phyloP scores from a whole-genome alignment of 2,888 invertebrate genomes.

The Agonum fuliginosum region DNA sequence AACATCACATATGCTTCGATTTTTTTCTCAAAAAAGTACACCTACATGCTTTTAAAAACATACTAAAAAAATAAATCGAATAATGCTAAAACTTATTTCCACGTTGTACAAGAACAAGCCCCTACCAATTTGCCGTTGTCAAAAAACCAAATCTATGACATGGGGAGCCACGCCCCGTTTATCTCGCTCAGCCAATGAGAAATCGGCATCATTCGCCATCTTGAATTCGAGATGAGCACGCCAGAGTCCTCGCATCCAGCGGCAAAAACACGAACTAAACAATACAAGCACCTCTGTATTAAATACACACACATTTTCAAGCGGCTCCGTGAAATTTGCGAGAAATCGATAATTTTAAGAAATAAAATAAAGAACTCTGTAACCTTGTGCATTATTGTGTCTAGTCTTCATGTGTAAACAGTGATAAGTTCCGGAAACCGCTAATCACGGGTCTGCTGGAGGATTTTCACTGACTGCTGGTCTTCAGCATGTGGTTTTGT shows the following conservation, averaged over 20 bases:
- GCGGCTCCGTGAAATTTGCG: constrained; percentile 40
- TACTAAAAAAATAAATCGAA: constrained; percentile 64
- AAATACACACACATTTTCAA: constrained; percentile 68
- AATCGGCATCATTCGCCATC: constrained; percentile 68
- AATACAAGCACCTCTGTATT: constrained; percentile 68
- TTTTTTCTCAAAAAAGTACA: constrained; percentile 50
- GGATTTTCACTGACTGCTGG: neutral
- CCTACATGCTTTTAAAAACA: constrained; percentile 64
- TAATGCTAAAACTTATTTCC: constrained; percentile 66
- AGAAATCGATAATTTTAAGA: constrained; percentile 54
- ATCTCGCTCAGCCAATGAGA: constrained; percentile 66
- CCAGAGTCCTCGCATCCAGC: constrained; percentile 66
- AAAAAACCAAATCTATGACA: constrained; percentile 52
- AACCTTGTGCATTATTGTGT: constrained; percentile 52
- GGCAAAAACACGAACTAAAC: constrained; percentile 68
- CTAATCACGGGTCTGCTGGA: neutral
- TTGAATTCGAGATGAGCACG: constrained; percentile 66
- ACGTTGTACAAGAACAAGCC: constrained; percentile 62
- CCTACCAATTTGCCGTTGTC: constrained; percentile 56
- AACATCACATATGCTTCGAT: constrained; percentile 36
- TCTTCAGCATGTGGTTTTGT: constrained; percentile 20
- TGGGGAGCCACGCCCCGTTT: constrained; percentile 64
- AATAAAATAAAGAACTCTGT: constrained; percentile 36
- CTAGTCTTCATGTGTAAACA: constrained; percentile 49
- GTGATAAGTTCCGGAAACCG: constrained; percentile 33